Evolutionary conservation across 2,797 vertebrate species (phyloP).

Genomic region (Anniella stebbinsi): DNA sequence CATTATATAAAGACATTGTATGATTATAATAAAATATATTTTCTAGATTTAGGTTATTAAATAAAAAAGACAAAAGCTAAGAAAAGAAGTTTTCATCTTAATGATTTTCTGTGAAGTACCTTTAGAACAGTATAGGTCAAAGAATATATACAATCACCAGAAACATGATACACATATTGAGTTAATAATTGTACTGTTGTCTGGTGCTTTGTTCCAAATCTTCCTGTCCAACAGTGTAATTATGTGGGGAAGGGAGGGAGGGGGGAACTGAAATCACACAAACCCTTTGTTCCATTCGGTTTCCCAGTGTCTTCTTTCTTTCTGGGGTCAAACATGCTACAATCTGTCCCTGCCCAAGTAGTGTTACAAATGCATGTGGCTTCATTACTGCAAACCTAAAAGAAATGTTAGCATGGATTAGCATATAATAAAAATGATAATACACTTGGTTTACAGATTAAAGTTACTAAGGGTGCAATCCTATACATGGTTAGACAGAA

Average conservation of each 20-base stretch:
- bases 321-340: constrained; percentile 95
- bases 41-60: not conserved
- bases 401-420: constrained; percentile 43
- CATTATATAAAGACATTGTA: constrained; percentile 13
- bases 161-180: not conserved
- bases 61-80: constrained; percentile 39
- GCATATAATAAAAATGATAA: constrained; percentile 6
- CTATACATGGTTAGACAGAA: too few species aligned
- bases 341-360: constrained; percentile 98
- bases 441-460: not conserved
- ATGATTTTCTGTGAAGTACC: constrained; percentile 42
- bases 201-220: not conserved
- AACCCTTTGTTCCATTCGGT: constrained; percentile 94
- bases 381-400: constrained; percentile 97
- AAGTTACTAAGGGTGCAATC: not conserved
- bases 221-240: constrained; percentile 32
- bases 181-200: constrained; percentile 27
- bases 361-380: constrained; percentile 94
- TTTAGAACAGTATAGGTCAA: constrained; percentile 34
- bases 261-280: constrained; percentile 83
- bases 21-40: not conserved
- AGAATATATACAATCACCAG: constrained; percentile 37
- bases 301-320: constrained; percentile 81
- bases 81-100: constrained; percentile 4
- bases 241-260: constrained; percentile 13